A percentile compares a stretch with the other conserved stretches of the same genome.
These are phyloP conservation scores for Lycorma delicatula DNA, from an alignment of 1,140 invertebrate genomes.

Conservation along the genomic window DNA sequence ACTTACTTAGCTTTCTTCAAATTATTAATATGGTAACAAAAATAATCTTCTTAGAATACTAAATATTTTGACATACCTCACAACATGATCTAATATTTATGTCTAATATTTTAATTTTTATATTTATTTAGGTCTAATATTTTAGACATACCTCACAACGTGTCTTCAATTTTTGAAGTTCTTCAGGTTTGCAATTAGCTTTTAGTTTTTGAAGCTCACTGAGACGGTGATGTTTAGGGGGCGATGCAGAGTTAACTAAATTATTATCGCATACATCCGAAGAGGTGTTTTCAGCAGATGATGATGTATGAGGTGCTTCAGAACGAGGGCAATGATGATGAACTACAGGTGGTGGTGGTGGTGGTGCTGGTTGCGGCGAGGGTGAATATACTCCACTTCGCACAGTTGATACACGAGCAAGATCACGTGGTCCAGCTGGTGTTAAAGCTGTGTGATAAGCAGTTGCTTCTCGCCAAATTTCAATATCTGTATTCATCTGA, in stretches of 20 bases:
- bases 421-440: conserved; percentile 37
- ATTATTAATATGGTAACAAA: no score
- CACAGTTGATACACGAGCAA: conserved; percentile 29
- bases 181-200: conserved; percentile 71
- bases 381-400: conserved; percentile 2
- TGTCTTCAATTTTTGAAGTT: conserved; percentile 61
- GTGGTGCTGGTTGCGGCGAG: background rate
- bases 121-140: background rate
- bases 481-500: conserved; percentile 60
- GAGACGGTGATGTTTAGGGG: conserved; percentile 52
- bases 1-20: no score
- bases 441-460: conserved; percentile 55
- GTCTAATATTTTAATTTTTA: no score
- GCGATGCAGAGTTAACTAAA: conserved; percentile 58
- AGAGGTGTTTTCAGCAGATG: conserved; percentile 37
- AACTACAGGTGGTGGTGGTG: conserved; percentile 10
- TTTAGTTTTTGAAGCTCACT: conserved; percentile 60
- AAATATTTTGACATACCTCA: background rate
- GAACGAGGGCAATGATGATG: conserved; percentile 18
- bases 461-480: conserved; percentile 62
- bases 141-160: conserved; percentile 52
- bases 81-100: no score
- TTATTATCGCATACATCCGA: conserved; percentile 34
- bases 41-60: no score
- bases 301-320: conserved; percentile 18